Conservation (phyloP, 53 echinoderm and acorn worm species). For the Hippasteria phrygiana region DNA sequence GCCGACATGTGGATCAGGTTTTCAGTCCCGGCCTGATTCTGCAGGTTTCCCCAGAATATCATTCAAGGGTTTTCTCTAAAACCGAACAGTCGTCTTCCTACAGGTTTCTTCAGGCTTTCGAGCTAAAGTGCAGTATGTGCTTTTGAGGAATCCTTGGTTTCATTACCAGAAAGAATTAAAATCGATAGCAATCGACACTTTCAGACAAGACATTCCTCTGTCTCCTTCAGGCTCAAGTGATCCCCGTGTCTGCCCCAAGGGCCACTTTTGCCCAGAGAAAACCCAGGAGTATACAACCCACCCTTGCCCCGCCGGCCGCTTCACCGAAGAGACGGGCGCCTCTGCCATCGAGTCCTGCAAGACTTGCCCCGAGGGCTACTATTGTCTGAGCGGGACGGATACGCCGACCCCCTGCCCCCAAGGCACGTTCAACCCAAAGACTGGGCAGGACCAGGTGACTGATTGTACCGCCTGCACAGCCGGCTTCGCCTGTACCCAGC, state of each 20-base stretch:
- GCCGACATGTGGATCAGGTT: too few relatives aligned
- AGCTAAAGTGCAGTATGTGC: too few relatives aligned
- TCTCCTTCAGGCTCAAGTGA: constrained; percentile 73
- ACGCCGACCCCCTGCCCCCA: constrained; percentile 89
- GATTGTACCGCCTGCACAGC: constrained; percentile 90
- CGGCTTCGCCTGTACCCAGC: constrained; percentile 86
- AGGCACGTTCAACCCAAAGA: constrained; percentile 86
- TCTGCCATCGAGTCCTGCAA: constrained; percentile 85
- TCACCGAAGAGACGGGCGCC: constrained; percentile 93
- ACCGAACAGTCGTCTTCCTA: too few relatives aligned
- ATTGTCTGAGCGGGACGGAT: constrained; percentile 86
- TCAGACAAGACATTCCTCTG: too few relatives aligned
- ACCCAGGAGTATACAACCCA: constrained; percentile 63
- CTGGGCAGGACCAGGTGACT: constrained; percentile 73
- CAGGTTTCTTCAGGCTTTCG: too few relatives aligned
- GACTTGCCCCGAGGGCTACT: constrained; percentile 92
- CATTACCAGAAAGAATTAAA: too few relatives aligned
- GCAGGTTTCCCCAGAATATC: too few relatives aligned
- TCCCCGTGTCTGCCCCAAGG: constrained; percentile 79
- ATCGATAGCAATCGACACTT: too few relatives aligned
- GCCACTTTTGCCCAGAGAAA: constrained; percentile 87
- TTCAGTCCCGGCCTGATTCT: too few relatives aligned
- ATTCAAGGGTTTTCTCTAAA: too few relatives aligned
- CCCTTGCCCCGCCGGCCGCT: constrained; percentile 87
- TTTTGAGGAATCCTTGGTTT: too few relatives aligned